These are phyloP conservation scores for Meda fulgida DNA, from an alignment of 2,797 vertebrate species.

Conservation along the genomic window DNA sequence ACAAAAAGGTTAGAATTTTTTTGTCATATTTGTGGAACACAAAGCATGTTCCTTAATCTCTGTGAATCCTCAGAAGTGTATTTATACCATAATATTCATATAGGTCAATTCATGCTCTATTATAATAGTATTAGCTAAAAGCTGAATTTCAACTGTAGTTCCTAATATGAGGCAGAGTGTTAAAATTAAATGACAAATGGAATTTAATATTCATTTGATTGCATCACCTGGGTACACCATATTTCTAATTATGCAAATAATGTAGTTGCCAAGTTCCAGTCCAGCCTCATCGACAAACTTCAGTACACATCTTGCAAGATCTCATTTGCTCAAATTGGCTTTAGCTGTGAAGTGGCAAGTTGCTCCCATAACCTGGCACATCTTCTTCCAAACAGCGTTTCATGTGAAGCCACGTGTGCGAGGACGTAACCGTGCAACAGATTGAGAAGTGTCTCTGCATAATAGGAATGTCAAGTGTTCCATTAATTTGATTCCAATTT, in stretches of 20 bases:
- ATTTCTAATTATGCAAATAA: slow-evolving; percentile 14
- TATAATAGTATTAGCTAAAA: neutral
- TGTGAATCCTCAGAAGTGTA: neutral
- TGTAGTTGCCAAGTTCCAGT: neutral
- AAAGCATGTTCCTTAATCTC: neutral
- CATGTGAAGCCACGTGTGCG: neutral
- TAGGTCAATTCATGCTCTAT: neutral
- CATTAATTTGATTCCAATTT: slow-evolving; percentile 55
- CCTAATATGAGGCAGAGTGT: neutral
- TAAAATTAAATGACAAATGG: neutral
- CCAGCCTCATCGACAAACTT: neutral
- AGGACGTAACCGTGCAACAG: slow-evolving; percentile 20
- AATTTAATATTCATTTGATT: neutral
- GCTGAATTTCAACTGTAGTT: neutral
- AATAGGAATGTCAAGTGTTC: slow-evolving; percentile 42
- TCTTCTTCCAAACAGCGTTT: slow-evolving; percentile 20
- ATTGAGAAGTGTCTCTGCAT: slow-evolving; percentile 45
- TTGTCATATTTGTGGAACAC: neutral
- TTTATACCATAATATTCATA: neutral
- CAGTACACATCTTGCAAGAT: slow-evolving; percentile 14
- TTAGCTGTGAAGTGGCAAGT: slow-evolving; percentile 1
- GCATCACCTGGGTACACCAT: slow-evolving; percentile 6
- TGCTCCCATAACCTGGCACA: slow-evolving; percentile 5
- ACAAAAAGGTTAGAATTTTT: neutral
- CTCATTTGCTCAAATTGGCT: slow-evolving; percentile 25